phyloP scores from a whole-genome alignment of 2,888 invertebrate genomes.

The Drepana falcataria region DNA sequence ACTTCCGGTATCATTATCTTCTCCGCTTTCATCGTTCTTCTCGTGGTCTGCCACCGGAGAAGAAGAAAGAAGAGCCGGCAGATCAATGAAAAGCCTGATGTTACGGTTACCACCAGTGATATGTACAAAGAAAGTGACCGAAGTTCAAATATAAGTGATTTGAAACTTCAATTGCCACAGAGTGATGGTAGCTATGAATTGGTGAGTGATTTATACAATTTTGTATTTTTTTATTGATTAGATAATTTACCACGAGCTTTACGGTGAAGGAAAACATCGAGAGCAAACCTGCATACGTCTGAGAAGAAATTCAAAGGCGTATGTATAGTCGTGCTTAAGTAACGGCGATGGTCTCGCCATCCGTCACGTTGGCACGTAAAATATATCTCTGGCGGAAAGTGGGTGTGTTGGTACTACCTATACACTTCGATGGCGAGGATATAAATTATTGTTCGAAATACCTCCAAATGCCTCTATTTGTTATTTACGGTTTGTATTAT shows the following conservation, averaged over 20 bases:
- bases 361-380: too few species aligned
- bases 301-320: too few species aligned
- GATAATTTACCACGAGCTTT: too few species aligned
- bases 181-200: constrained; percentile 88
- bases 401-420: too few species aligned
- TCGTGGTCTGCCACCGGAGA: constrained; percentile 86
- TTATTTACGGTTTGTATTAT: background rate
- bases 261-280: too few species aligned
- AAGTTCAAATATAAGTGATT: constrained; percentile 94
- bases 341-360: too few species aligned
- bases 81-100: constrained; percentile 80
- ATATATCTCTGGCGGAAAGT: too few species aligned
- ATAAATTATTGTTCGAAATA: too few species aligned
- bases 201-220: constrained; percentile 57
- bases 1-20: constrained; percentile 91
- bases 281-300: too few species aligned
- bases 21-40: constrained; percentile 88
- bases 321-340: too few species aligned
- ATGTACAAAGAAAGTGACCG: constrained; percentile 88
- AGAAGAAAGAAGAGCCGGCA: constrained; percentile 71
- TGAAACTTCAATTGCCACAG: constrained; percentile 92
- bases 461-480: too few species aligned
- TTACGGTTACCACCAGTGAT: constrained; percentile 63
- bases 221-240: background rate
- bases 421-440: too few species aligned